Evolutionary conservation across 2,888 invertebrate species (phyloP), one percentile per base, ranked within the genome.

Genomic region (Pherbina coryleti): DNA sequence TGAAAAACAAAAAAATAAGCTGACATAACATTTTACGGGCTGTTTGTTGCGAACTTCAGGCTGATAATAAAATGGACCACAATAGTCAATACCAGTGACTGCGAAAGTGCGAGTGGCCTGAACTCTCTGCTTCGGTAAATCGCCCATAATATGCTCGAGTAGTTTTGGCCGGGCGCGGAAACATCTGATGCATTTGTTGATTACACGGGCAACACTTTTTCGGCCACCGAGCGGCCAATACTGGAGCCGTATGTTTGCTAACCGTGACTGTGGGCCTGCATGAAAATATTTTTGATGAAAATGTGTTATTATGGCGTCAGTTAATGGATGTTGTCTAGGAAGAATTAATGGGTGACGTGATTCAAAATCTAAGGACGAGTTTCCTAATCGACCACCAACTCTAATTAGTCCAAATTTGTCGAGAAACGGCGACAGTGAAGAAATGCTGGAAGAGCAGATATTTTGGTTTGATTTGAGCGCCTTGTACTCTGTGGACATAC

Each of bases 141-240:
- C 25, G 3, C 34, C 66, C 77, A 79, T 77, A 5, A 79, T 75
- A 51, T 80, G 79, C 60, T 79, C 55, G 17, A 70, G 9, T 34
- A 66, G 2, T 53, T 51, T 17, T 34, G 77, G 72, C n/a, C 34
- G 34, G 8, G 60, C 60, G 2, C 76, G 76, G 76, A 72, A 76
- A 62, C 69, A 78, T 44, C 62, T 69, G 53, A 71, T 66, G 49
- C 67, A 70, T 69, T 75, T 78, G 55, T 71, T 75, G n/a, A 75
- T 49, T 2, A 74, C 49, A 19, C 51, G 66, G 28, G 49, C 34
- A 8, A 77, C 62, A 64, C 53, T 44, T 75, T 75, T 72, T 19
- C 70, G 17, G 64, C 77, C 78, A 28, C 79, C 79, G 34, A 79
- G 75, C 5, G 79, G 79, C 75, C 78, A 76, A 31, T 73, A 76